Percentiles rank a stretch among this genome's conserved stretches.
phyloP scores from a whole-genome alignment of 2,797 vertebrate genomes.

The Acrossocheilus wenchowensis region DNA sequence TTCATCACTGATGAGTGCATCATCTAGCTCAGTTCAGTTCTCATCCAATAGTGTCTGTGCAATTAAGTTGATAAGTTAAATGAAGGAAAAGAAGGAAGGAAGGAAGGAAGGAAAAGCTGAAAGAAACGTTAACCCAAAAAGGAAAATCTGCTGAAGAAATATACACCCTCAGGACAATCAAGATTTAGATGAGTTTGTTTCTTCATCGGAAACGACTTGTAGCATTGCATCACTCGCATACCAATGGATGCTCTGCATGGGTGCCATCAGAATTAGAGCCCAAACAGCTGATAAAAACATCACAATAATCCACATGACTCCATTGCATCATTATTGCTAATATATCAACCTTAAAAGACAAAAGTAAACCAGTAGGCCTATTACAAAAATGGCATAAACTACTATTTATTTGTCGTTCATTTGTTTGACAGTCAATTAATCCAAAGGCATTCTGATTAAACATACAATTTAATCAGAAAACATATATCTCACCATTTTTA shows the following conservation, averaged over 20 bases:
- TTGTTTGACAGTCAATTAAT: neutral
- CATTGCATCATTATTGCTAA: neutral
- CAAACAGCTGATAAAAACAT: neutral
- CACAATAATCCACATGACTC: neutral
- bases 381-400: neutral
- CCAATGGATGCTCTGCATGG: neutral
- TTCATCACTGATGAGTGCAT: too few relatives aligned
- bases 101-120: too few relatives aligned
- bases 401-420: neutral
- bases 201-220: neutral
- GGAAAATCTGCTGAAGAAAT: too few relatives aligned
- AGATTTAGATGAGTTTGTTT: too few relatives aligned
- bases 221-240: neutral
- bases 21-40: too few relatives aligned
- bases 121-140: too few relatives aligned
- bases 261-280: too few relatives aligned
- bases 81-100: too few relatives aligned
- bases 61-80: too few relatives aligned
- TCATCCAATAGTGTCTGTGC: too few relatives aligned
- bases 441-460: neutral
- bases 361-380: neutral
- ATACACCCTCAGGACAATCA: neutral
- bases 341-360: neutral
- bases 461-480: neutral
- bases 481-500: neutral